These are phyloP conservation scores for Parazoanthus swiftii DNA, from an alignment of 92 coral and sea anemone genomes.

Conservation along the genomic window DNA sequence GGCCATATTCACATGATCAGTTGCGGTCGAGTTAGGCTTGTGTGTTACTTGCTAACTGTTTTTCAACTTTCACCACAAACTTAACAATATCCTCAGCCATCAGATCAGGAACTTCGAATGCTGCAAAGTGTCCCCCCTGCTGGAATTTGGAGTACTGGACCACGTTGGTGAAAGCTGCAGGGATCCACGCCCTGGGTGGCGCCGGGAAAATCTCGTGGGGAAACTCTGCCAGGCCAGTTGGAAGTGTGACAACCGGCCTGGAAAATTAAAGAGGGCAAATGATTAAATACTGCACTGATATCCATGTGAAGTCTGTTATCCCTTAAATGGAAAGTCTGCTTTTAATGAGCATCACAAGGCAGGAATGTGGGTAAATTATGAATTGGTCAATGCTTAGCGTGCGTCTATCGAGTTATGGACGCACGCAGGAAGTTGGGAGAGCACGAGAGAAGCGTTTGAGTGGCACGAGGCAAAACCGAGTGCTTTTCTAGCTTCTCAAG, in stretches of 20 bases:
- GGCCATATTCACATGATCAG: background rate
- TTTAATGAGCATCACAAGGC: too few relatives aligned
- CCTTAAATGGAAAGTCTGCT: too few relatives aligned
- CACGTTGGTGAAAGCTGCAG: background rate
- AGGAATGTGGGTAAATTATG: too few relatives aligned
- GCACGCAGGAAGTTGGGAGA: too few relatives aligned
- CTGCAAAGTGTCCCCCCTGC: conserved; percentile 24
- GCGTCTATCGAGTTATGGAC: too few relatives aligned
- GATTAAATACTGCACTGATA: too few relatives aligned
- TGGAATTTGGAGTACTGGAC: conserved; percentile 19
- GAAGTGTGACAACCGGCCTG: background rate
- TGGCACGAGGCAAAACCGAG: too few relatives aligned
- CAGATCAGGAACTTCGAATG: background rate
- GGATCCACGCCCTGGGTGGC: background rate
- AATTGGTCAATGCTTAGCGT: too few relatives aligned
- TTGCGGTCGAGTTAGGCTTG: background rate
- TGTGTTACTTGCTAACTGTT: background rate
- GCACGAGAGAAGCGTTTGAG: too few relatives aligned
- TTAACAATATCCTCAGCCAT: conserved; percentile 11
- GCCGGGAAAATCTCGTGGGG: background rate
- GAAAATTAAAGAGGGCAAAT: background rate
- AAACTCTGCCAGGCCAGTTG: conserved; percentile 16
- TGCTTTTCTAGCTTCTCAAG: too few relatives aligned
- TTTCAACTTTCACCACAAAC: conserved; percentile 14
- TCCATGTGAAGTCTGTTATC: too few relatives aligned